Conservation (phyloP, 2,888 invertebrate genomes). For the Trilocha varians region DNA sequence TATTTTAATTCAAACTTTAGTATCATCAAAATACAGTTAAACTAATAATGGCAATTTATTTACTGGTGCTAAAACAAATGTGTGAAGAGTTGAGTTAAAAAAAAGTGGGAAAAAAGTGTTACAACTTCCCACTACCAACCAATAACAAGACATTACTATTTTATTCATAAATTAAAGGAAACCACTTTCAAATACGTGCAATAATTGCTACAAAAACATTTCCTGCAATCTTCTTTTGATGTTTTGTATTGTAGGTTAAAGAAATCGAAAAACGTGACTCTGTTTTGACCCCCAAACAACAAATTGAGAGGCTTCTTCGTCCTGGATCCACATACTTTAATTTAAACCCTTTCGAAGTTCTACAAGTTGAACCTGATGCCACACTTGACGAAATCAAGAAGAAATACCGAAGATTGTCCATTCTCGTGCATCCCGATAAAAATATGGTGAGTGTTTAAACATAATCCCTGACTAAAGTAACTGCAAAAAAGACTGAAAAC, state of each 20-base stretch:
- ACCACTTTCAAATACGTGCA: no score
- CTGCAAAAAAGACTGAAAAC: no score
- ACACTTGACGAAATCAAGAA: slow-evolving; percentile 94
- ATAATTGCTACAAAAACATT: no score
- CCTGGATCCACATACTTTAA: slow-evolving; percentile 99
- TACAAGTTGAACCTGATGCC: slow-evolving; percentile 92
- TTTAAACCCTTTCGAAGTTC: slow-evolving; percentile 95
- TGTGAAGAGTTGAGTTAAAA: neutral
- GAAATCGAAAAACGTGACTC: slow-evolving; percentile 98
- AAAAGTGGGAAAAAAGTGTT: neutral
- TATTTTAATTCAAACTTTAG: neutral
- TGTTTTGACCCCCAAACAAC: slow-evolving; percentile 95
- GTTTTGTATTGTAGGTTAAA: slow-evolving; percentile 84
- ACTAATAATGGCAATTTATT: neutral
- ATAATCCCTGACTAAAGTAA: no score
- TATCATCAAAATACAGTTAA: neutral
- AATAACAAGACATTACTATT: no score
- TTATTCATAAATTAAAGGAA: no score
- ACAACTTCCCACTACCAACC: no score
- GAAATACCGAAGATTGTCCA: slow-evolving; percentile 95
- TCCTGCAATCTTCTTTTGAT: no score
- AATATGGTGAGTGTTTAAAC: slow-evolving; percentile 77
- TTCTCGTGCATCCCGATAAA: slow-evolving; percentile 99
- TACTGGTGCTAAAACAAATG: neutral
- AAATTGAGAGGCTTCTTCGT: slow-evolving; percentile 94